Conservation (phyloP, 2,113 vertebrate species). For the Aramus guarauna region DNA sequence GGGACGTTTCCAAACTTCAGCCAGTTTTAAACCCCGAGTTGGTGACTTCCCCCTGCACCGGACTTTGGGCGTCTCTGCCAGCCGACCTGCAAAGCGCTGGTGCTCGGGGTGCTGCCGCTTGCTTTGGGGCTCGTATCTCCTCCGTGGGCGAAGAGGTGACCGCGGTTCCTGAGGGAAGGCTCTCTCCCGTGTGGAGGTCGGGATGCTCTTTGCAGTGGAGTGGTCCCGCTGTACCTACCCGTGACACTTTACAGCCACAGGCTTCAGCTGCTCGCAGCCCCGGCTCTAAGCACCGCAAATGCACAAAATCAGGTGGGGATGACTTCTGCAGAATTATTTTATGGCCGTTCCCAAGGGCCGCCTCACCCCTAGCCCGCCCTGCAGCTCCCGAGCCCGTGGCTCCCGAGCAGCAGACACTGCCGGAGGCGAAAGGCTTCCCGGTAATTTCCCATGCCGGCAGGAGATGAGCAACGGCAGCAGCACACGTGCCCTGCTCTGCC, state of each 20-base stretch:
- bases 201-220: neutral
- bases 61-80: neutral
- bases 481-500: neutral
- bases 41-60: rapidly evolving
- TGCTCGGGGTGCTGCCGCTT: neutral
- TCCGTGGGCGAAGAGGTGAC: rapidly evolving
- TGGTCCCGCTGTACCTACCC: rapidly evolving
- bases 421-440: neutral
- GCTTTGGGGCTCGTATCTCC: neutral
- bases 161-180: neutral
- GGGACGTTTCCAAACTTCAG: neutral
- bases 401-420: neutral
- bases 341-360: rapidly evolving
- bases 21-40: neutral
- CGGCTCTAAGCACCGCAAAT: neutral
- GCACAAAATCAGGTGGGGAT: rapidly evolving
- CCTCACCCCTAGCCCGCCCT: neutral
- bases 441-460: neutral
- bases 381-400: neutral
- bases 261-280: neutral
- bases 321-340: neutral
- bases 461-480: neutral
- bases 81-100: neutral
- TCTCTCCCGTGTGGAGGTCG: rapidly evolving
- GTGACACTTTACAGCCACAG: rapidly evolving